These are phyloP conservation scores for Bombycilla garrulus DNA, from an alignment of 2,113 vertebrate species.

Conservation along the genomic window DNA sequence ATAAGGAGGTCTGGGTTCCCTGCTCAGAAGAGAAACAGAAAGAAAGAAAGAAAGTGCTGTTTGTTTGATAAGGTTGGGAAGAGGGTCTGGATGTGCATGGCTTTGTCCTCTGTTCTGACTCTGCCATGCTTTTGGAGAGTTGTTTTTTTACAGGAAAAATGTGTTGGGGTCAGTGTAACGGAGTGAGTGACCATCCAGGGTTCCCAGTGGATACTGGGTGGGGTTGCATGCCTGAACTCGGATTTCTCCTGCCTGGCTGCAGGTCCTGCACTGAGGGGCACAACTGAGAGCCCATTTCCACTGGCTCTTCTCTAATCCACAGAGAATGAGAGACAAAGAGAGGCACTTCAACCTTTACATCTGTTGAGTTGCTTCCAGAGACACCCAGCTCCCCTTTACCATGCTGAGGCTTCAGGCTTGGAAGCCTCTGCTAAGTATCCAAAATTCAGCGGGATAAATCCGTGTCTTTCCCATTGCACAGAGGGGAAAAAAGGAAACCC, in stretches of 20 bases:
- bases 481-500: not conserved
- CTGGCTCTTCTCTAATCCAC: not conserved
- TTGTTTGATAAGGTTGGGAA: not conserved
- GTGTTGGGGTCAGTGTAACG: not conserved
- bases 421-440: not conserved
- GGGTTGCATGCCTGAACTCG: not conserved
- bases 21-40: not conserved
- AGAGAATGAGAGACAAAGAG: not conserved
- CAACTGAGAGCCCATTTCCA: not conserved
- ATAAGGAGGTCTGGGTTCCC: not conserved
- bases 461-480: not conserved
- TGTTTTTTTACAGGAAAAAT: not conserved
- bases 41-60: not conserved
- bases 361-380: not conserved
- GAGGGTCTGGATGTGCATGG: not conserved
- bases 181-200: not conserved
- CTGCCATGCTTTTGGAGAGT: not conserved
- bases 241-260: not conserved
- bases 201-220: not conserved
- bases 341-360: not conserved
- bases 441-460: not conserved
- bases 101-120: not conserved
- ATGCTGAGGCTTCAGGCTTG: not conserved
- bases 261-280: not conserved
- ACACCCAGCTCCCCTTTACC: not conserved